phyloP scores from a whole-genome alignment of 30 jellyfish, hydroid and myxozoan species.

The Haliclystus octoradiatus region DNA sequence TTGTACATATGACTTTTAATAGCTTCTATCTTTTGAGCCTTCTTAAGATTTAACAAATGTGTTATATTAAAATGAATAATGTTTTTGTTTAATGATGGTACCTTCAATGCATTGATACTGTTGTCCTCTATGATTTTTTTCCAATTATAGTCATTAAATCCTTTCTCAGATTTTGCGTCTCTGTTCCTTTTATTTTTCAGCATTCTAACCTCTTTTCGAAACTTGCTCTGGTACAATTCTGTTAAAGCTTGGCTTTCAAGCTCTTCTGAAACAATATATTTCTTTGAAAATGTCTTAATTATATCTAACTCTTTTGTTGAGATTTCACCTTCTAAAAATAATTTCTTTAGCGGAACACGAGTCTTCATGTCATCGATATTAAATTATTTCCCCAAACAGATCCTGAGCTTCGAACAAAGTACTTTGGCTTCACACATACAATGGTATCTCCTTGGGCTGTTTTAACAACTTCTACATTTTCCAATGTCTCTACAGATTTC shows the following conservation, averaged over 20 bases:
- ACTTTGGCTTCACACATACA: slow-evolving; percentile 25
- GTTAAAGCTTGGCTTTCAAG: slow-evolving; percentile 17
- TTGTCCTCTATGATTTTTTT: not conserved
- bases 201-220: slow-evolving; percentile 15
- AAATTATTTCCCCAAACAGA: slow-evolving; percentile 28
- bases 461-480: slow-evolving; percentile 5
- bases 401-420: slow-evolving; percentile 37
- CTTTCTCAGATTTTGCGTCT: slow-evolving; percentile 1
- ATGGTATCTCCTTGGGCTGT: slow-evolving; percentile 18
- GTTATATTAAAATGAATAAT: too few species aligned
- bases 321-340: not conserved
- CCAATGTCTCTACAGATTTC: slow-evolving; percentile 2
- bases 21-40: too few species aligned
- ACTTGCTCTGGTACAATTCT: slow-evolving; percentile 4
- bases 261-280: slow-evolving; percentile 8
- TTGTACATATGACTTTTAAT: too few species aligned
- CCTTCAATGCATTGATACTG: not conserved
- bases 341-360: slow-evolving; percentile 3
- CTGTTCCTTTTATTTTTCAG: slow-evolving; percentile 11
- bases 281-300: slow-evolving; percentile 10
- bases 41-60: too few species aligned
- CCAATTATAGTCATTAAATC: slow-evolving; percentile 14
- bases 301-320: slow-evolving; percentile 5
- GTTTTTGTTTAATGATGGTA: too few species aligned
- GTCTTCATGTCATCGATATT: slow-evolving; percentile 25